phyloP scores from a whole-genome alignment of 2,888 invertebrate species.

The Luperina testacea region DNA sequence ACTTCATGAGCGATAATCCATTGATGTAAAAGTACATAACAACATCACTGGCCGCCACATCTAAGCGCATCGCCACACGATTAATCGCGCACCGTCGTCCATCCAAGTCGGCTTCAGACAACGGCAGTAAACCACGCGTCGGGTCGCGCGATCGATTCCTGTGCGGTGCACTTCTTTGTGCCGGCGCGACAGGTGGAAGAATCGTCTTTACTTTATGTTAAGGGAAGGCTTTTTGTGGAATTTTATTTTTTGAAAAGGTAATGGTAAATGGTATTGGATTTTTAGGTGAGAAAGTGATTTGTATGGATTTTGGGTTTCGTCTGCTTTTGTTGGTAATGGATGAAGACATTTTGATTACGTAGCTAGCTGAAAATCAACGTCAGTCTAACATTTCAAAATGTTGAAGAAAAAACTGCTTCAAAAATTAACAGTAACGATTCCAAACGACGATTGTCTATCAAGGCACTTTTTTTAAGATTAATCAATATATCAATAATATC shows the following conservation, averaged over 20 bases:
- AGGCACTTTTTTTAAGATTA: not conserved
- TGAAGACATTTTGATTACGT: constrained; percentile 16
- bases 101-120: constrained; percentile 48
- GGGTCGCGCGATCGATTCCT: constrained; percentile 71
- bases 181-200: constrained; percentile 72
- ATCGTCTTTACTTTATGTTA: constrained; percentile 62
- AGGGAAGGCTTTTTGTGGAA: constrained; percentile 39
- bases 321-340: constrained; percentile 33
- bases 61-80: constrained; percentile 45
- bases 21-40: not conserved
- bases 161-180: constrained; percentile 66
- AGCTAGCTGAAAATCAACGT: not conserved
- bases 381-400: not conserved
- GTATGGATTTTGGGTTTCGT: not conserved
- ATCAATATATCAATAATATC: not conserved
- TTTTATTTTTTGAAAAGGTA: constrained; percentile 44
- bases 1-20: not conserved
- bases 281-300: constrained; percentile 46
- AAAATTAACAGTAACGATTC: not conserved
- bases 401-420: not conserved
- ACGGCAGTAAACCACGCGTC: constrained; percentile 52
- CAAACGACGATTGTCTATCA: not conserved
- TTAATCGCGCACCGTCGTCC: constrained; percentile 45
- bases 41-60: not conserved
- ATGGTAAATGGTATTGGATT: constrained; percentile 60